These are phyloP conservation scores for Strigamia crassipes DNA, from an alignment of 2,888 invertebrate genomes.

Conservation along the genomic window DNA sequence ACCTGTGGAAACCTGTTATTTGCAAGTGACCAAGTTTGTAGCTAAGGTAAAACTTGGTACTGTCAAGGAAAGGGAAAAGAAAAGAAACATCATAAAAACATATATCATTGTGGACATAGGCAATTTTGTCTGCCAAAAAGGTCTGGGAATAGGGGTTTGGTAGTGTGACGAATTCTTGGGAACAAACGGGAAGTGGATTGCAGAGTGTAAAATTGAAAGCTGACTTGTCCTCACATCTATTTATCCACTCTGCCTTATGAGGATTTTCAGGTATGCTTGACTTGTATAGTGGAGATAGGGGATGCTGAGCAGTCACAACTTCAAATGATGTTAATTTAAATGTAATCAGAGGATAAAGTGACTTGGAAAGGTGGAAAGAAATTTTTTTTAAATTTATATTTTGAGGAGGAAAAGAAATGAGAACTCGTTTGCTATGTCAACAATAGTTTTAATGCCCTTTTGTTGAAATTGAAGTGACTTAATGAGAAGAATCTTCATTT, in stretches of 20 bases:
- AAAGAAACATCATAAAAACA: constrained; percentile 12
- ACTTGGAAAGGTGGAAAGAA: no score
- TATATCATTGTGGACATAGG: constrained; percentile 16
- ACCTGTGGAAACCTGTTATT: constrained; percentile 5
- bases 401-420: no score
- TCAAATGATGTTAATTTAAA: not conserved
- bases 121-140: constrained; percentile 5
- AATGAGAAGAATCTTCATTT: no score
- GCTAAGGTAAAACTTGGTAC: not conserved
- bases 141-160: not conserved
- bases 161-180: not conserved
- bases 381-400: no score
- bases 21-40: constrained; percentile 21
- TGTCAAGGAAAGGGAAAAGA: not conserved
- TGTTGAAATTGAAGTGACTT: no score
- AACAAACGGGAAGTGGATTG: not conserved
- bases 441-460: no score
- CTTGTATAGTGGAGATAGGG: not conserved
- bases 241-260: not conserved
- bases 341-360: not conserved
- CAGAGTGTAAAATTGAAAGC: not conserved
- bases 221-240: not conserved
- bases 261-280: not conserved
- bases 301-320: no score
- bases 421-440: no score